Evolutionary conservation across 2,888 invertebrate species (phyloP), one percentile per base, ranked within the genome.

Genomic region (Euplexia lucipara): DNA sequence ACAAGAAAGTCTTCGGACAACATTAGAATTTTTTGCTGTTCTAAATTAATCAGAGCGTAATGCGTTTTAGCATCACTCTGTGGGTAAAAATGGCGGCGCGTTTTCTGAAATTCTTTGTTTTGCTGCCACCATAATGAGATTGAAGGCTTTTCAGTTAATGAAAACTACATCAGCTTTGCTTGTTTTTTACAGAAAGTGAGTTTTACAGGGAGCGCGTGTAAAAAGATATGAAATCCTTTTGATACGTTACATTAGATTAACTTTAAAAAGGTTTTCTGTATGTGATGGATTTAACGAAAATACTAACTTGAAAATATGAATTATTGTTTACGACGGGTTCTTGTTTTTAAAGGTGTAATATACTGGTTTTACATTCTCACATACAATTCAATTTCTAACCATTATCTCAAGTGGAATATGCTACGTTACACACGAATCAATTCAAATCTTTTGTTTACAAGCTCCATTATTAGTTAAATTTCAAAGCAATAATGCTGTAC

Each of bases 1-100:
- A 87, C 81, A 82, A 85, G 82, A 85, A 81, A 81, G 79, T 85
- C 79, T 86, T 84, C 63, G 65, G 77, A 77, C 70, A 79, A 82
- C 82, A 82, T 86, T 84, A 79, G 81, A 82, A 78, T 77, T 78
- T 83, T 72, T 82, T 80, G 75, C 47, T 73, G 70, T 76, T 77
- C 62, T 78, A 83, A 84, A 85, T 86, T 83, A 82, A 84, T 86
- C 80, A 82, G 81, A 76, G 72, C 44, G 63, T 74, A 83, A 79
- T 81, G 75, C 59, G 78, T 75, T 79, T 75, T 75, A 66, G 51
- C 66, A 70, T 70, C 41, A 54, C 56, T 53, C 47, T 49, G 60
- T 41, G 48, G 35, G 49, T 32, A 63, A 81, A 68, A 67, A 76
- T 34, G 42, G 49, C 42, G 63, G 59, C 49, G 69, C 51, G 30